Evolutionary conservation across 2,888 invertebrate species (phyloP), one percentile per base, ranked within the genome.

Genomic region (Rhimphoctona megacephalus): DNA sequence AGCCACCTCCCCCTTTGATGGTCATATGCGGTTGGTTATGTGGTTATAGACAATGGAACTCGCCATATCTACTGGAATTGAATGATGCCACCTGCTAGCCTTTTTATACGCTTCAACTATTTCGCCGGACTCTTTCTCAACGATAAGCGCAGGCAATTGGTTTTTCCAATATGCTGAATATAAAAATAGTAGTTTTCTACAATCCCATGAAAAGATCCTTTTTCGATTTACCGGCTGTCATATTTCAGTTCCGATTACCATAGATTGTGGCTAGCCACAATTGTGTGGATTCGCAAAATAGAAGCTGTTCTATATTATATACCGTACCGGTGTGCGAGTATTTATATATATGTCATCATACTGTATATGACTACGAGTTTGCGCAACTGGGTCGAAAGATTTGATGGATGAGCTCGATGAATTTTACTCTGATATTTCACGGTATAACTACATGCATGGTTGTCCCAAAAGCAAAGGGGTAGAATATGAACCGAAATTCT

Each of bases 321-420:
- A 61, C 64, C 64, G 54, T 54, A 33, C 43, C 30, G 43, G 72
- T 49, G 49, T 19, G 30, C 30, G 36, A 22, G 17, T 33, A 73
- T 74, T 39, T 67, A 49, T 74, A 52, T 46, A 22, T 74, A 52
- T 52, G 52, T 39, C 61, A 22, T n/a, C 4, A n/a, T 3, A 30
- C 61, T 69, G 30, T 74, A 61, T 19, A 74, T 52, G 67, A 69
- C 19, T 64, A 17, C 66, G 57, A 46, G 76, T 86, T 77, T 81
- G 83, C 77, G 72, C 80, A 83, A 83, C 83, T 81, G 72, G 81
- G 67, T 78, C 73, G 83, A 77, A 78, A 61, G 49, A 86, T 86
- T 87, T 87, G 87, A 88, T 86, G 84, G 85, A 85, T 81, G 88
- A 85, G 88, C 84, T 89, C 90, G 90, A 89, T 88, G 89, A 87